phyloP scores from a whole-genome alignment of 1,140 invertebrate species.

The Zaprionus lachaisei region DNA sequence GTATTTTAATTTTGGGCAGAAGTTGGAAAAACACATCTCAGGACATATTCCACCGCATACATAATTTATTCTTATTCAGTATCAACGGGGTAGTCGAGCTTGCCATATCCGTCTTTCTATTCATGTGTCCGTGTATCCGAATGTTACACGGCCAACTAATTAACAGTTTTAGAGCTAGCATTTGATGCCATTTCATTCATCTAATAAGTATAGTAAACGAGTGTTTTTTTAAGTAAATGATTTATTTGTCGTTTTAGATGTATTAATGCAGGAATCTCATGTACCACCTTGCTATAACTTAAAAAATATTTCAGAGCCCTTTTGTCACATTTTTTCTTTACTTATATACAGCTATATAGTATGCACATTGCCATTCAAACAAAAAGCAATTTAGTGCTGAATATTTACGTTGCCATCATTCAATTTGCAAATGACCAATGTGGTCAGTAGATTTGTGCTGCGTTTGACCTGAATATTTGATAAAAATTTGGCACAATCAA shows the following conservation, averaged over 20 bases:
- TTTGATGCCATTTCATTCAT: too few relatives aligned
- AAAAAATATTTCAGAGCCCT: background rate
- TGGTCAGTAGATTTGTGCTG: slow-evolving; percentile 64
- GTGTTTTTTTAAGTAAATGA: too few relatives aligned
- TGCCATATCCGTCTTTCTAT: too few relatives aligned
- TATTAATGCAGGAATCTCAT: too few relatives aligned
- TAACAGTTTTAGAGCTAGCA: too few relatives aligned
- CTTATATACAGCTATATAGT: slow-evolving; percentile 32
- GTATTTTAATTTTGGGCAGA: background rate
- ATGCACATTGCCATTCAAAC: slow-evolving; percentile 14
- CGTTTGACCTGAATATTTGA: slow-evolving; percentile 75
- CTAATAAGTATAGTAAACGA: too few relatives aligned
- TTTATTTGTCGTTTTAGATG: too few relatives aligned
- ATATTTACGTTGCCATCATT: slow-evolving; percentile 74
- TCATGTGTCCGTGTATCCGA: too few relatives aligned
- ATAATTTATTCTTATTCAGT: too few relatives aligned
- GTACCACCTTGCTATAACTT: background rate
- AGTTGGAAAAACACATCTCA: background rate
- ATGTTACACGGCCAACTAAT: too few relatives aligned
- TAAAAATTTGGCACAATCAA: slow-evolving; percentile 60
- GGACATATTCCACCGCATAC: background rate
- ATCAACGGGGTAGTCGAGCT: too few relatives aligned
- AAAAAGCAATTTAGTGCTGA: slow-evolving; percentile 66
- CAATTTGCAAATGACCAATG: slow-evolving; percentile 70
- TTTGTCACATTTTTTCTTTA: slow-evolving; percentile 7